Conservation (phyloP, 30 jellyfish, hydroid and myxozoan genomes). For the Phacellophora camtschatica region DNA sequence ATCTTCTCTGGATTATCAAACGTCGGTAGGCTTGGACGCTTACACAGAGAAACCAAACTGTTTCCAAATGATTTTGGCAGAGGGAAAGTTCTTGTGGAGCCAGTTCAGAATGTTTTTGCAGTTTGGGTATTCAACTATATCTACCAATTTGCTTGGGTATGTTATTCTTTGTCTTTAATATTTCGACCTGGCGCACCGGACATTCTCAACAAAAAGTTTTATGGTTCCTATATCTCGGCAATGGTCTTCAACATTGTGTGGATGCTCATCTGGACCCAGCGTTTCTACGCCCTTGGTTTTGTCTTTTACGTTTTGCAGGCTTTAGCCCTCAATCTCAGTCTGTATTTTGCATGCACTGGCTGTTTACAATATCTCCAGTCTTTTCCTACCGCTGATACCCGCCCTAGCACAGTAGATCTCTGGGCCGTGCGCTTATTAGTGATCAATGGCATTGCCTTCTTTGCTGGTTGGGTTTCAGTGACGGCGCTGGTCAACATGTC, state of each 20-base stretch:
- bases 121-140: constrained; percentile 19
- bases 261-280: constrained; percentile 38
- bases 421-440: constrained; percentile 22
- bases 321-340: background rate
- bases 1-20: constrained; percentile 29
- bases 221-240: constrained; percentile 1
- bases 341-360: constrained; percentile 21
- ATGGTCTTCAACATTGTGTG: constrained; percentile 12
- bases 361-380: background rate
- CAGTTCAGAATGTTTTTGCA: background rate
- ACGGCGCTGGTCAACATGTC: constrained; percentile 22
- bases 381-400: background rate
- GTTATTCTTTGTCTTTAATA: constrained; percentile 8
- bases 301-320: constrained; percentile 34
- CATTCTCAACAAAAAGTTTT: constrained; percentile 10
- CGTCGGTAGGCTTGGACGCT: constrained; percentile 6
- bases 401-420: background rate
- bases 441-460: constrained; percentile 22
- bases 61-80: constrained; percentile 13
- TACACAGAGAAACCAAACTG: background rate
- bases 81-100: background rate
- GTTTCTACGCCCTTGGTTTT: constrained; percentile 25
- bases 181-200: constrained; percentile 24
- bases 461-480: constrained; percentile 49
- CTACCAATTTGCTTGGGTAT: constrained; percentile 17